Conservation (phyloP, 2,888 invertebrate species). For the Andrena flavipes region DNA sequence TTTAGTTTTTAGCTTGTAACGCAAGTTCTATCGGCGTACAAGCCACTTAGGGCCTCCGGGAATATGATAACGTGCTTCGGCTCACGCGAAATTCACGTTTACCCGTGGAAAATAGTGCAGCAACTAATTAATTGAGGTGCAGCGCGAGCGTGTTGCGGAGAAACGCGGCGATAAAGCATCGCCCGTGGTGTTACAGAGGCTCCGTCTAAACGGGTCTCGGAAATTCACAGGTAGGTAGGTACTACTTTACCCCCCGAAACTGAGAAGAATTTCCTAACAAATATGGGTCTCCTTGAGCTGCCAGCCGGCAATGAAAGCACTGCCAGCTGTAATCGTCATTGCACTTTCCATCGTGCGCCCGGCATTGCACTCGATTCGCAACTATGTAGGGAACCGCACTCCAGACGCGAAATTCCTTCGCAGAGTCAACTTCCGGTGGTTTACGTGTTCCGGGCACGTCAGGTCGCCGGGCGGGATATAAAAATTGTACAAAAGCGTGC, state of each 20-base stretch:
- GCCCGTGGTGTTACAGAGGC: background rate
- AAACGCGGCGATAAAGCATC: constrained; percentile 28
- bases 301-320: too few relatives aligned
- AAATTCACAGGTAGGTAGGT: too few relatives aligned
- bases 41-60: too few relatives aligned
- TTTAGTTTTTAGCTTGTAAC: background rate
- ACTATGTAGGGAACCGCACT: background rate
- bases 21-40: background rate
- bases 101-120: background rate
- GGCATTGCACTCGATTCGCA: background rate
- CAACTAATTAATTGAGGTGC: constrained; percentile 25
- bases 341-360: background rate
- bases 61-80: constrained; percentile 12
- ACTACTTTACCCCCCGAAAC: too few relatives aligned
- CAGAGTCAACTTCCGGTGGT: background rate
- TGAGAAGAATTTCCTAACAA: too few relatives aligned
- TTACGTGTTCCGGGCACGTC: constrained; percentile 23
- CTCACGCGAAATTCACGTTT: constrained; percentile 28
- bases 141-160: constrained; percentile 3
- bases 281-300: too few relatives aligned
- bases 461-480: constrained; percentile 8
- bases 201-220: constrained; percentile 11
- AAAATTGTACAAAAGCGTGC: constrained; percentile 39
- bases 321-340: background rate
- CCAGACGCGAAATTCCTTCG: constrained; percentile 13